Conservation (phyloP, 2,888 invertebrate genomes). For the Sphaerophoria taeniata region DNA sequence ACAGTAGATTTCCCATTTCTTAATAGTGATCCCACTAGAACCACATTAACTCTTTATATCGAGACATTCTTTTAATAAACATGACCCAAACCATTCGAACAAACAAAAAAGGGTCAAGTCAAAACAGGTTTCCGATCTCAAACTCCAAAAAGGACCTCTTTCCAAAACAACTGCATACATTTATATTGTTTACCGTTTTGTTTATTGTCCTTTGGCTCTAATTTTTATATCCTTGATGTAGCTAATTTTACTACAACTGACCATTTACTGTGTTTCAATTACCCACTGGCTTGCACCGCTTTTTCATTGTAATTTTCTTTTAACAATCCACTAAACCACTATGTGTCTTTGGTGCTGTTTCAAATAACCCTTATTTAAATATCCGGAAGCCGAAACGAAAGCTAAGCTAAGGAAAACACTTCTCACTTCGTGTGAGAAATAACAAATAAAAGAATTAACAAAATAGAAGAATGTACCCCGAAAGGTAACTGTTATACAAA, state of each 20-base stretch:
- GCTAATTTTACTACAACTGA: not conserved
- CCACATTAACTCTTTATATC: not conserved
- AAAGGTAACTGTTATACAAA: not conserved
- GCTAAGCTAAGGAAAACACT: too few relatives aligned
- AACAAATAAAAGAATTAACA: not conserved
- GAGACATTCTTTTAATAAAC: slow-evolving; percentile 8
- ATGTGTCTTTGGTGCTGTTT: slow-evolving; percentile 50
- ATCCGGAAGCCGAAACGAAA: slow-evolving; percentile 50
- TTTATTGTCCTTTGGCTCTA: slow-evolving; percentile 39
- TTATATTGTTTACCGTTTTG: not conserved
- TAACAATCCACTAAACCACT: slow-evolving; percentile 49
- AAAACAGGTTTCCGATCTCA: slow-evolving; percentile 51
- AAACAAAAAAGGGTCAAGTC: slow-evolving; percentile 43
- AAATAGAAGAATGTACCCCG: not conserved
- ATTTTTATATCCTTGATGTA: slow-evolving; percentile 6
- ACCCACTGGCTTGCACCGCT: slow-evolving; percentile 58
- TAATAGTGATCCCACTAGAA: not conserved
- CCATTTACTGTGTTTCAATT: slow-evolving; percentile 61
- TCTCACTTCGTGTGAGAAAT: too few relatives aligned
- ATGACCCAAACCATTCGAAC: slow-evolving; percentile 15
- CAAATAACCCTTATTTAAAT: slow-evolving; percentile 69
- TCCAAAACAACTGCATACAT: not conserved
- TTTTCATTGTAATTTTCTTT: slow-evolving; percentile 62
- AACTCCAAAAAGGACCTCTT: slow-evolving; percentile 41
- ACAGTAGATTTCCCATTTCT: slow-evolving; percentile 17